phyloP scores from a whole-genome alignment of 2,888 invertebrate species.

The Carpatolechia fugitivella region DNA sequence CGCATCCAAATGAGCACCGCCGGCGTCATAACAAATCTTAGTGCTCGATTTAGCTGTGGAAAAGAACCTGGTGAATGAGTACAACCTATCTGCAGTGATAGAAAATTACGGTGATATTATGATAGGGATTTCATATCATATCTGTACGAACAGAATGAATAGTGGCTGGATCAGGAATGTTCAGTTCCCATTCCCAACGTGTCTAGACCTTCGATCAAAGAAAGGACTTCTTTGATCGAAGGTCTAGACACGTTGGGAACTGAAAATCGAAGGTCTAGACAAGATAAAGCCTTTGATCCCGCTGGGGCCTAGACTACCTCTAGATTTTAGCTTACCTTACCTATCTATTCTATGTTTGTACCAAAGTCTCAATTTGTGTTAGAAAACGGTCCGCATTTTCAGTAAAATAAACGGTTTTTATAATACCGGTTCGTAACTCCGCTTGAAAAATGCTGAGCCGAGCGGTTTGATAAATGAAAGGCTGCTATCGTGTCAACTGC shows the following conservation, averaged over 20 bases:
- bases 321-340: neutral
- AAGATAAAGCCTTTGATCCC: slow-evolving; percentile 25
- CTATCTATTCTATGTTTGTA: neutral
- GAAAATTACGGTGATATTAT: neutral
- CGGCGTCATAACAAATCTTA: slow-evolving; percentile 30
- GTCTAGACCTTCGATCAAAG: too few species aligned
- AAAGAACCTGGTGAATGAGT: too few species aligned
- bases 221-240: too few species aligned
- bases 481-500: neutral
- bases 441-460: slow-evolving; percentile 1
- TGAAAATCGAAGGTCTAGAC: too few species aligned
- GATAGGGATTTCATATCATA: neutral
- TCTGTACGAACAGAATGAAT: slow-evolving; percentile 1
- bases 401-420: too few species aligned
- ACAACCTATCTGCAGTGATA: neutral
- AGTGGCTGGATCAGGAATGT: slow-evolving; percentile 12
- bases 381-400: too few species aligned
- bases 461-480: neutral
- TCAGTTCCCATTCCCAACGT: slow-evolving; percentile 21
- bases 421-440: neutral
- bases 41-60: neutral
- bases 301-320: neutral
- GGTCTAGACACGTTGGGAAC: too few species aligned
- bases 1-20: slow-evolving; percentile 44
- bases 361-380: too few species aligned